A percentile compares a stretch with the other conserved stretches of the same genome.
Evolutionary conservation across 2,888 invertebrate species (phyloP).

Genomic region (Choristoneura rosaceana): DNA sequence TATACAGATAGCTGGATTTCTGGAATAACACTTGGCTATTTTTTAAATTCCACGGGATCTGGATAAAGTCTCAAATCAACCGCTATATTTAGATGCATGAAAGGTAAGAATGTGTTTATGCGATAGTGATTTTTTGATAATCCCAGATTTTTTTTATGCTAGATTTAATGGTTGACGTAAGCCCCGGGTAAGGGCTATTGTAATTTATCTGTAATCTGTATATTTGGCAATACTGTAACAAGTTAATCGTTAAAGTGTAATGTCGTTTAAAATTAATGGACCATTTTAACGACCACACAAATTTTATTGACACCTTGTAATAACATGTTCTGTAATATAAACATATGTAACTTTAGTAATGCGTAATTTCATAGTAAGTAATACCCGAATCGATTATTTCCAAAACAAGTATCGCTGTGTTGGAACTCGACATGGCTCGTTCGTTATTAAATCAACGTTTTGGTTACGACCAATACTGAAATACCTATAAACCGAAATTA

Average conservation of each 20-base stretch:
- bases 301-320: constrained; percentile 9
- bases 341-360: neutral
- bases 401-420: neutral
- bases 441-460: neutral
- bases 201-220: neutral
- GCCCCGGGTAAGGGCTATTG: too few species aligned
- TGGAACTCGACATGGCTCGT: neutral
- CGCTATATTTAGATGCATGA: too few species aligned
- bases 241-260: neutral
- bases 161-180: too few species aligned
- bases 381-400: neutral
- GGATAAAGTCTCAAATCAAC: too few species aligned
- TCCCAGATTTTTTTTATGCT: too few species aligned
- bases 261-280: neutral
- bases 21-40: too few species aligned
- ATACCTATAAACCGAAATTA: too few species aligned
- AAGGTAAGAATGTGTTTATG: too few species aligned
- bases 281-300: neutral
- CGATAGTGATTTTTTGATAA: too few species aligned
- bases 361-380: neutral
- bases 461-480: too few species aligned
- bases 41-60: too few species aligned
- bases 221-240: neutral
- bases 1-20: too few species aligned
- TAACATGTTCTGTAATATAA: neutral